These are phyloP conservation scores for Papilio glaucus DNA, from an alignment of 1,140 invertebrate species.

Conservation along the genomic window DNA sequence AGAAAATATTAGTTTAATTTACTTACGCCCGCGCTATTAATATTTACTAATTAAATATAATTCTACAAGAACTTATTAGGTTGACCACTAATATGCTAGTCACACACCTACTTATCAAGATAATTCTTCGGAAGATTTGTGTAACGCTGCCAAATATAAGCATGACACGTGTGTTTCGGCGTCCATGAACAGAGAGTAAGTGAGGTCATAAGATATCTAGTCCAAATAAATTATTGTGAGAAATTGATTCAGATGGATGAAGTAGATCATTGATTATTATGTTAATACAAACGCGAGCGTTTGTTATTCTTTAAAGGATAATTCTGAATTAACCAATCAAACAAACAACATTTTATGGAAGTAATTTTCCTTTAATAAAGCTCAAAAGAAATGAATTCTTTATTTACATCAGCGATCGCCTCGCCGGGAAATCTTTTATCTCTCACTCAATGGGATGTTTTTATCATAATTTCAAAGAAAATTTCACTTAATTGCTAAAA, in stretches of 20 bases:
- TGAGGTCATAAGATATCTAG: no score
- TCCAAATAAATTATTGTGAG: no score
- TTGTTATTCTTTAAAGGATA: slow-evolving; percentile 4
- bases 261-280: background rate
- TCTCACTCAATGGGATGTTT: slow-evolving; percentile 69
- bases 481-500: slow-evolving; percentile 67
- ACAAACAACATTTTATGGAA: slow-evolving; percentile 51
- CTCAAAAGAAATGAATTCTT: slow-evolving; percentile 63
- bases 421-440: slow-evolving; percentile 69
- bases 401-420: slow-evolving; percentile 72
- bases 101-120: no score
- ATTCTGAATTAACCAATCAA: slow-evolving; percentile 47
- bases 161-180: no score
- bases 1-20: no score
- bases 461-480: slow-evolving; percentile 65
- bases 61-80: no score
- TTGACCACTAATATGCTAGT: no score
- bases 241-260: slow-evolving; percentile 3
- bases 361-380: slow-evolving; percentile 61
- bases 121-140: no score
- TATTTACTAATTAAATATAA: no score
- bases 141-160: no score
- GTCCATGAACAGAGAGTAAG: no score
- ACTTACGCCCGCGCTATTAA: no score
- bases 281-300: background rate